Percentiles rank a stretch among this genome's conserved stretches.
These are phyloP conservation scores for Lagopus muta DNA, from an alignment of 2,113 vertebrate species.

Conservation along the genomic window DNA sequence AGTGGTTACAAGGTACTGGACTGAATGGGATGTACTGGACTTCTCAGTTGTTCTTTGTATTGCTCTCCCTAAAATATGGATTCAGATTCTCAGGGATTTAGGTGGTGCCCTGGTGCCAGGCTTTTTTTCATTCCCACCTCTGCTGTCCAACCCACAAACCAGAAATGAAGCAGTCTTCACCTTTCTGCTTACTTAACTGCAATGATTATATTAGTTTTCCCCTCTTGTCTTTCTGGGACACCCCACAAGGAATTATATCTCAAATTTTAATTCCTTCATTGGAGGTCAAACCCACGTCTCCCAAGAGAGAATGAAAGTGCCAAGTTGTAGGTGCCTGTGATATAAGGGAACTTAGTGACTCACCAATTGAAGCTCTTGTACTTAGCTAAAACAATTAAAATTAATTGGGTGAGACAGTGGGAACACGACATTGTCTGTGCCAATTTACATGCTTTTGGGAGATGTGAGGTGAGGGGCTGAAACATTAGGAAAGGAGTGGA, in stretches of 20 bases:
- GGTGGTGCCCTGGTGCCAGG: background rate
- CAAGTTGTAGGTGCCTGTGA: background rate
- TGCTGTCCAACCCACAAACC: background rate
- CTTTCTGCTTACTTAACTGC: background rate
- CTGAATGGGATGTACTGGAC: background rate
- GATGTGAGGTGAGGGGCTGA: background rate
- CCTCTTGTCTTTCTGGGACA: background rate
- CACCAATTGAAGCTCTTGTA: background rate
- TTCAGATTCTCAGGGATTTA: background rate
- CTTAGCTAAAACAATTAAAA: background rate
- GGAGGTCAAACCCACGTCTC: background rate
- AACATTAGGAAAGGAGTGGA: background rate
- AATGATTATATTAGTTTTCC: background rate
- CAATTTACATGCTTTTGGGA: background rate
- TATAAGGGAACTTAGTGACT: background rate
- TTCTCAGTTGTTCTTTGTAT: background rate
- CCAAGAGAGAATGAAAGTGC: background rate
- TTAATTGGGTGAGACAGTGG: background rate
- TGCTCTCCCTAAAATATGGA: background rate
- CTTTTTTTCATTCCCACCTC: fast-evolving
- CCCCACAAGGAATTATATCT: background rate
- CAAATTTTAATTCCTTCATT: background rate
- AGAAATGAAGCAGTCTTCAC: background rate
- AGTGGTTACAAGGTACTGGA: background rate
- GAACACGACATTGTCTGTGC: background rate